Evolutionary conservation across 1,140 invertebrate species (phyloP).

Genomic region (Papilio polyxenes): DNA sequence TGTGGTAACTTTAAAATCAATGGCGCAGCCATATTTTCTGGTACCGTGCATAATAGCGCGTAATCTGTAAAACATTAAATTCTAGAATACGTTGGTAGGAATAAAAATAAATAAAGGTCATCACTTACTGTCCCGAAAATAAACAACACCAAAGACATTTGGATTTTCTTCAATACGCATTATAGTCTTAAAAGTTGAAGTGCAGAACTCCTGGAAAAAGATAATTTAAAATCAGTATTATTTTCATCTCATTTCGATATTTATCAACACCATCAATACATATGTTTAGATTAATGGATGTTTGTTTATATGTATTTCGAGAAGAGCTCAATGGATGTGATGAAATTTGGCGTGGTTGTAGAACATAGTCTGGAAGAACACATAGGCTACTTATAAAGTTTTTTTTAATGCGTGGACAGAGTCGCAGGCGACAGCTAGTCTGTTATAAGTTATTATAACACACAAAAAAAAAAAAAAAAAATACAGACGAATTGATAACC

Average conservation of each 20-base stretch:
- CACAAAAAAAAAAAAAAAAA: too few species aligned
- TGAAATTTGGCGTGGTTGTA: too few species aligned
- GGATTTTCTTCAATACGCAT: slow-evolving; percentile 47
- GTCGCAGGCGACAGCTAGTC: too few species aligned
- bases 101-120: neutral
- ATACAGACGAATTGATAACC: too few species aligned
- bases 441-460: too few species aligned
- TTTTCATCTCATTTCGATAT: neutral
- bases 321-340: too few species aligned
- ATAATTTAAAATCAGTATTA: neutral
- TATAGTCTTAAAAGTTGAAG: slow-evolving; percentile 41
- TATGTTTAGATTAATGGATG: neutral
- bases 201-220: slow-evolving; percentile 42
- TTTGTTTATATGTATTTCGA: too few species aligned
- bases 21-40: slow-evolving; percentile 44
- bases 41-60: slow-evolving; percentile 48
- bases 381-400: too few species aligned
- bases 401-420: too few species aligned
- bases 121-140: slow-evolving; percentile 45
- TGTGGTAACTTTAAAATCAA: slow-evolving; percentile 46
- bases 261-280: neutral
- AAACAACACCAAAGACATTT: slow-evolving; percentile 49
- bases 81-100: too few species aligned
- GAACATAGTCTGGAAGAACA: too few species aligned
- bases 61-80: slow-evolving; percentile 41